Evolutionary conservation across 2,113 vertebrate genomes (phyloP), one percentile per base, ranked within the genome.

Genomic region (Anhinga rufa): DNA sequence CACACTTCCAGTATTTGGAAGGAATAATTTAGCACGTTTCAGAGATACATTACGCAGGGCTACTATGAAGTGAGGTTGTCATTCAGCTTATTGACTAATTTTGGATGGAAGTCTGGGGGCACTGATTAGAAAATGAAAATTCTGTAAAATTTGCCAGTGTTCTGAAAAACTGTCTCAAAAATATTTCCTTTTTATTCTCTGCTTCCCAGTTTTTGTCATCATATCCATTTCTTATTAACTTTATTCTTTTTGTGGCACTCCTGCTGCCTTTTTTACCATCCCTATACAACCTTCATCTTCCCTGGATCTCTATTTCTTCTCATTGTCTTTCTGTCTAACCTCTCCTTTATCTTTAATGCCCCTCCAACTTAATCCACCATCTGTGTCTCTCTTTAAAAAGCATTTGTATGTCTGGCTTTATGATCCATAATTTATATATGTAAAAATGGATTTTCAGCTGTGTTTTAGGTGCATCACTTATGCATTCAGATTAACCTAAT

Each of bases 381-480:
- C 65, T 61, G 31, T 60, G 10, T 74, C 79, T 74, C 91, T 82
- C 84, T 64, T 86, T 78, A 83, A 68, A 78, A 84, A 90, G 22
- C 34, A 36, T 88, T 91, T 84, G n/a, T 86, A 26, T 57, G 9
- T 52, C 7, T 6, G 68, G 26, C 48, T 78, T 74, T 58, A 38
- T 77, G 74, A 94, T 80, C 93, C 79, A 82, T 77, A 46, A 55
- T 64, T 12, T 78, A 57, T 68, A 51, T 68, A 71, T 69, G 34
- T 64, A 86, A 71, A 94, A 91, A 82, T 86, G 57, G 80, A 74
- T 92, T 92, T 95, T 91, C 89, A 90, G 10, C 57, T 82, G 76
- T 85, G 60, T 57, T 71, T 93, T 60, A 96, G 60, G 58, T 91
- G 38, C 54, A 88, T 93, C 82, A 79, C 36, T 92, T 91, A 86